Base-by-base conservation (phyloP, 2,888 invertebrate species). In the Dione juno region DNA sequence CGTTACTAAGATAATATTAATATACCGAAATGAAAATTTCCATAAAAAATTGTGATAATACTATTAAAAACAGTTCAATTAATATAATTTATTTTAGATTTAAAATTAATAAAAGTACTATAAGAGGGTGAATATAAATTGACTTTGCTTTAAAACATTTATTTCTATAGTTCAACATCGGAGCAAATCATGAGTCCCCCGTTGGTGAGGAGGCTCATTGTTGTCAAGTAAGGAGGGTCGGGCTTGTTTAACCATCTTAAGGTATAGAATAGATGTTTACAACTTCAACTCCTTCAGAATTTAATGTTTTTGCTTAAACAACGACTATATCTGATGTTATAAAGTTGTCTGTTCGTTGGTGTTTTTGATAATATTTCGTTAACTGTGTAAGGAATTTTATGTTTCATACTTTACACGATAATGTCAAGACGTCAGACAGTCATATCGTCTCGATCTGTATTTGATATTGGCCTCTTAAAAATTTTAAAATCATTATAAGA, bases 201-300 rank as follows among this genome's bases (percentile, higher is more conserved):
- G 66, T 64, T 50, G 19, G 53, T 48, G 59, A 43, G 69, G 69
- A 58, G 70, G 50, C 16, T 63, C 61, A 41, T 70, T 70, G 70
- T 67, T 67, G 61, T 40, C 45, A 37, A 64, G 50, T 43, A 43
- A 64, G 50, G 19, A 68, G 66, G 72, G 72, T 70, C 54, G 72
- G 67, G 69, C 70, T 68, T 72, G 68, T 74, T 72, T 72, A 59
- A 72, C 66, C 68, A 64, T 50, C 64, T 63, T 66, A 64, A 64
- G 40, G 19, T 52, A 64, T 19, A 64, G 64, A 64, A 52, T 64
- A 64, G 50, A 37, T 64, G 64, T 50, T 64, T 52, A 64, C 57
- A 57, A 37, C 61, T 45, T 43, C 45, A 61, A 61, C 64, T 52
- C 50, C 50, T 64, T 52, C 13, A 64, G 50, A 64, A 64, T 64